A percentile compares a stretch with the other conserved stretches of the same genome.
These are phyloP conservation scores for Nemurella pictetii DNA, from an alignment of 2,888 invertebrate species.

Conservation along the genomic window DNA sequence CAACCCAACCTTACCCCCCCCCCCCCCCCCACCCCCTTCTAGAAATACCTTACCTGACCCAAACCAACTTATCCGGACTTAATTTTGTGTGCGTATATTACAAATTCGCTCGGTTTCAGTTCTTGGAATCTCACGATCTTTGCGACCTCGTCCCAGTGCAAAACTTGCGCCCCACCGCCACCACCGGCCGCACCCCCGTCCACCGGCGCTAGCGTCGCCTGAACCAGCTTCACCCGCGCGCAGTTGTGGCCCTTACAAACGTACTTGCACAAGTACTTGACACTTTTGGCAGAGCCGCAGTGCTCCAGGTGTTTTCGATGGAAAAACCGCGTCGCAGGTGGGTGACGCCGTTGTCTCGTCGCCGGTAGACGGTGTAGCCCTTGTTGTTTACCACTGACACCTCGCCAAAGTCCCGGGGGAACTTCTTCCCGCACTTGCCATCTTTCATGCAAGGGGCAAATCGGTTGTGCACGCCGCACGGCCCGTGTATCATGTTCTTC, in stretches of 20 bases:
- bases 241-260: conserved; percentile 44
- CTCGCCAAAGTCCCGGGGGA: background rate
- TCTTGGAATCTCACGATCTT: too few relatives aligned
- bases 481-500: conserved; percentile 44
- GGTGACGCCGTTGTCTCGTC: conserved; percentile 43
- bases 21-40: too few relatives aligned
- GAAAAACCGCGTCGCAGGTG: too few relatives aligned
- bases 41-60: too few relatives aligned
- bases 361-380: conserved; percentile 47
- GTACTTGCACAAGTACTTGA: conserved; percentile 45
- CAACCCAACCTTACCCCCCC: too few relatives aligned
- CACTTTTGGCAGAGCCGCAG: conserved; percentile 2
- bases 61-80: too few relatives aligned
- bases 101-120: too few relatives aligned
- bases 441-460: conserved; percentile 29
- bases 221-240: conserved; percentile 38
- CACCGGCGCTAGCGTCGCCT: conserved; percentile 16
- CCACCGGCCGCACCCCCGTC: too few relatives aligned
- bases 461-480: conserved; percentile 43
- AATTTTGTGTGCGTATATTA: too few relatives aligned
- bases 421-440: background rate
- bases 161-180: too few relatives aligned
- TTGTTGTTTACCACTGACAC: conserved; percentile 45
- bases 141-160: background rate
- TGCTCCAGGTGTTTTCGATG: conserved; percentile 50